phyloP scores from a whole-genome alignment of 2,888 invertebrate genomes.

The Hesperia comma region DNA sequence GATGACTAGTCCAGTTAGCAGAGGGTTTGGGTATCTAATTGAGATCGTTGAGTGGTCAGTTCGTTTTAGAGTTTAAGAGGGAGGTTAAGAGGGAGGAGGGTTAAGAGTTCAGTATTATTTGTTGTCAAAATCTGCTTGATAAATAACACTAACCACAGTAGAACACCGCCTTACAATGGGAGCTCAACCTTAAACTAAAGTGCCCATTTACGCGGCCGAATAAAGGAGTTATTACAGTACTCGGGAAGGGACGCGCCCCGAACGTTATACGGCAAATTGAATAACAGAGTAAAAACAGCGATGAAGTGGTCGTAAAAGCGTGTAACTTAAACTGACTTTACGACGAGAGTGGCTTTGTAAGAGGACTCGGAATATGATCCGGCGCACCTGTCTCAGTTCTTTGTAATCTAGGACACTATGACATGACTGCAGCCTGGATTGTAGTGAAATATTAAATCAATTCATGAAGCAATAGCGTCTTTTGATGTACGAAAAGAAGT shows the following conservation, averaged over 20 bases:
- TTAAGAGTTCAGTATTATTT: no score
- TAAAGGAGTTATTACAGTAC: conserved; percentile 23
- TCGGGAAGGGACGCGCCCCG: conserved; percentile 2
- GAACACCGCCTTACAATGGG: not conserved
- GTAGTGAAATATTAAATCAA: no score
- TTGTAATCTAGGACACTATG: not conserved
- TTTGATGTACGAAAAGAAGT: no score
- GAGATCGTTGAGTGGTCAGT: no score
- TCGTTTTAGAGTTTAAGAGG: no score
- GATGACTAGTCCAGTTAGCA: no score
- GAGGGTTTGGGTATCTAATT: no score
- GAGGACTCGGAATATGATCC: not conserved
- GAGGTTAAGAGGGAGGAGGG: no score
- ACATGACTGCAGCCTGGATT: no score
- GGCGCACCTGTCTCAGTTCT: not conserved
- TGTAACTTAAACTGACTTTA: not conserved
- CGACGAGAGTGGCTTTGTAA: not conserved
- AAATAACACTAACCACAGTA: not conserved
- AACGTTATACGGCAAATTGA: conserved; percentile 23
- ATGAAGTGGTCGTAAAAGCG: not conserved
- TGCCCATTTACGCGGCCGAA: conserved; percentile 4
- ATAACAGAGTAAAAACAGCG: conserved; percentile 16
- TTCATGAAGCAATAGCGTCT: no score
- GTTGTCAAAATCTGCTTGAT: no score
- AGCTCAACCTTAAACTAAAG: conserved; percentile 9